Percentiles rank a stretch among this genome's conserved stretches.
phyloP scores from a whole-genome alignment of 2,888 invertebrate genomes.

The Boloria selene region DNA sequence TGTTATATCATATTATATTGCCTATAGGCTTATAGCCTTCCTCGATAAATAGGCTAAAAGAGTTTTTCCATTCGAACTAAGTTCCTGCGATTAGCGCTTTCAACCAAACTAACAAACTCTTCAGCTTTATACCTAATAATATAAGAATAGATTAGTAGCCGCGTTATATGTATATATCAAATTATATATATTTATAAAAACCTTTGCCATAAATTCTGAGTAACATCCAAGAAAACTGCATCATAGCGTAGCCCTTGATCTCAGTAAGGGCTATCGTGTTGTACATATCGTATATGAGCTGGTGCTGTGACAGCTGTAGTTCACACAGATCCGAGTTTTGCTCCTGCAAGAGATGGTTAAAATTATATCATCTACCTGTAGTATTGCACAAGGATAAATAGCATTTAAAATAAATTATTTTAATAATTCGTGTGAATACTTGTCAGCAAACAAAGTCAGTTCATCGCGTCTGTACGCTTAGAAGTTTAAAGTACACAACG shows the following conservation, averaged over 20 bases:
- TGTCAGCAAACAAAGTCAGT: too few relatives aligned
- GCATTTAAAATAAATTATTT: not conserved
- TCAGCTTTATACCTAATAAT: not conserved
- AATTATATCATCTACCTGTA: not conserved
- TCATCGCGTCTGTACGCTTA: too few relatives aligned
- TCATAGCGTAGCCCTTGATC: conserved; percentile 93
- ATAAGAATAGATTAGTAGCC: not conserved
- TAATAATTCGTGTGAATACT: too few relatives aligned
- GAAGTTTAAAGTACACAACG: too few relatives aligned
- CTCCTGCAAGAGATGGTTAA: conserved; percentile 76
- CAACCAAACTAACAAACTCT: too few relatives aligned
- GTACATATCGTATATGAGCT: conserved; percentile 91
- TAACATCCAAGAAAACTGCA: conserved; percentile 95
- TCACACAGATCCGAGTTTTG: conserved; percentile 86
- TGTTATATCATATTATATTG: too few relatives aligned
- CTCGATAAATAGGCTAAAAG: too few relatives aligned
- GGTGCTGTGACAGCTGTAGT: conserved; percentile 90
- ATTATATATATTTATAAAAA: conserved; percentile 64
- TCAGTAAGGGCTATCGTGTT: conserved; percentile 90
- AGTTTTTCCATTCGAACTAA: too few relatives aligned
- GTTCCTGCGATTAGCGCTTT: too few relatives aligned
- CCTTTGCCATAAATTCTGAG: conserved; percentile 89
- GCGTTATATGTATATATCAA: not conserved
- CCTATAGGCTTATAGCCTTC: too few relatives aligned
- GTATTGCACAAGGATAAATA: too few relatives aligned